Conservation (phyloP, 2,113 vertebrate genomes). For the Corydoras sp. region DNA sequence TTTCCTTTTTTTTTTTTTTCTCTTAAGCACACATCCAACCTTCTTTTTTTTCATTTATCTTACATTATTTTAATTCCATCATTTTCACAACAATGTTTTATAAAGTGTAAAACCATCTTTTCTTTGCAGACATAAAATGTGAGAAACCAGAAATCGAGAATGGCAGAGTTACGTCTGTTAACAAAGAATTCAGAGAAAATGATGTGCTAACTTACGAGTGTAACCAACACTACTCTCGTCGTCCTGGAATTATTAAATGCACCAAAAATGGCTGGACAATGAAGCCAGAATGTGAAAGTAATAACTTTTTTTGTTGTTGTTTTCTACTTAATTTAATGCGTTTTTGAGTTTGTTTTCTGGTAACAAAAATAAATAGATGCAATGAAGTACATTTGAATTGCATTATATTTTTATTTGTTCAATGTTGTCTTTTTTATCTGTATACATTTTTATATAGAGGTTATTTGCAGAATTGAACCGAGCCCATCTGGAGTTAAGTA, state of each 20-base stretch:
- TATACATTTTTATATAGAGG: slow-evolving; percentile 26
- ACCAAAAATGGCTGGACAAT: slow-evolving; percentile 46
- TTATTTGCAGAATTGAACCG: slow-evolving; percentile 38
- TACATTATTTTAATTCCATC: no score
- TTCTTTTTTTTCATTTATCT: no score
- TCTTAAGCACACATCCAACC: no score
- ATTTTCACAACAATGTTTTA: no score
- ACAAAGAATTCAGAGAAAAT: slow-evolving; percentile 30
- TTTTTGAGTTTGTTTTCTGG: neutral
- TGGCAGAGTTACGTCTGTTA: rapidly evolving
- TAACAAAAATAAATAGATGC: no score
- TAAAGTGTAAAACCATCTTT: neutral
- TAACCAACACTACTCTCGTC: neutral
- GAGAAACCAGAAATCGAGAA: neutral
- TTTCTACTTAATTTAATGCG: neutral
- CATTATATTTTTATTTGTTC: neutral
- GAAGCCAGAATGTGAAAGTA: slow-evolving; percentile 55
- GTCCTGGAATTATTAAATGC: slow-evolving; percentile 40
- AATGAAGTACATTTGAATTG: no score
- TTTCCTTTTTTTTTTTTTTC: no score
- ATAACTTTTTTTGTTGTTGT: neutral
- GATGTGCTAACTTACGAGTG: slow-evolving; percentile 21
- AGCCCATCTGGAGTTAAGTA: rapidly evolving
- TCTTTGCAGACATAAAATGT: slow-evolving; percentile 51
- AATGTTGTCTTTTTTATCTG: neutral